These are phyloP conservation scores for Zygogramma bicolorata DNA, from an alignment of 2,888 invertebrate genomes.

Conservation along the genomic window DNA sequence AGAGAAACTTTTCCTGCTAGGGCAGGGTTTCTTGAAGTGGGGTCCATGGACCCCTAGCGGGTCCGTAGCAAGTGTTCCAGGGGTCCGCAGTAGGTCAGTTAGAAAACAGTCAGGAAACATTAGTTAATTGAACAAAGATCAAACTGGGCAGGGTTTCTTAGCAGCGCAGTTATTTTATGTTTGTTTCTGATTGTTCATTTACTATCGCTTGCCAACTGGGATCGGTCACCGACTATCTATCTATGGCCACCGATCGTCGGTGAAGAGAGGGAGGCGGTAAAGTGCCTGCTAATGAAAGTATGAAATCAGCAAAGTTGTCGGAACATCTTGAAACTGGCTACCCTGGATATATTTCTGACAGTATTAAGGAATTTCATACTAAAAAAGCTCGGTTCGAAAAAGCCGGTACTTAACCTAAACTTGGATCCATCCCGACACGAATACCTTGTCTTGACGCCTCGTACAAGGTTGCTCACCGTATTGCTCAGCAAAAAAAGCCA, in stretches of 20 bases:
- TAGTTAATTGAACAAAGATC: neutral
- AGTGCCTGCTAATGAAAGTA: too few relatives aligned
- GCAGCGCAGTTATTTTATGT: neutral
- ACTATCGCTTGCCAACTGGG: neutral
- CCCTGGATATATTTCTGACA: too few relatives aligned
- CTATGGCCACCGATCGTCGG: neutral
- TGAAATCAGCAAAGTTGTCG: too few relatives aligned
- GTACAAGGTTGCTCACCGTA: too few relatives aligned
- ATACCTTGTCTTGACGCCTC: too few relatives aligned
- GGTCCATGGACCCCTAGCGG: constrained; percentile 1
- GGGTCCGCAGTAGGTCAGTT: constrained; percentile 6
- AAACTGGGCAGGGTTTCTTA: neutral
- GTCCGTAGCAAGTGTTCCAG: neutral
- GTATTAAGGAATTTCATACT: too few relatives aligned
- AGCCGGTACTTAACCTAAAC: too few relatives aligned
- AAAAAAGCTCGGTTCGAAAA: too few relatives aligned
- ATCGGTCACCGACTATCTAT: neutral
- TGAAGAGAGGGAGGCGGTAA: neutral
- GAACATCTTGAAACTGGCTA: too few relatives aligned
- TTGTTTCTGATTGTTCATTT: neutral
- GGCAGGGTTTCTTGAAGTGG: neutral
- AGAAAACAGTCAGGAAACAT: neutral
- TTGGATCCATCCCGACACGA: too few relatives aligned
- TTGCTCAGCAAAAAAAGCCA: too few relatives aligned
- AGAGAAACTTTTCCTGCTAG: too few relatives aligned